phyloP scores from a whole-genome alignment of 2,888 invertebrate species.

The Oxytorus armatus region DNA sequence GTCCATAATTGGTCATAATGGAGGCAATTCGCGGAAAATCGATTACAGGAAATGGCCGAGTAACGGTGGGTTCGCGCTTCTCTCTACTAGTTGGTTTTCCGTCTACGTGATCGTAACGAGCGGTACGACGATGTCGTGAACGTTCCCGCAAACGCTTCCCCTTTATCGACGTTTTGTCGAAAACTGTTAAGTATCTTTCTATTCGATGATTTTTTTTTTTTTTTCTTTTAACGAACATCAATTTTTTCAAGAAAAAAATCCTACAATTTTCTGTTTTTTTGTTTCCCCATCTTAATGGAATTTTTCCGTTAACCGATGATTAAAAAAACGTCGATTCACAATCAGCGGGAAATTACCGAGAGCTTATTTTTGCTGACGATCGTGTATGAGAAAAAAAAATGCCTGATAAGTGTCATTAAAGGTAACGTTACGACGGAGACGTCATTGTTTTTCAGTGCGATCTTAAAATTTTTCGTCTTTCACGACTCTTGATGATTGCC shows the following conservation, averaged over 20 bases:
- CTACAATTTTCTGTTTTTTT: no score
- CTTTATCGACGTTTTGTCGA: slow-evolving; percentile 23
- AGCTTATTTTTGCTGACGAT: slow-evolving; percentile 22
- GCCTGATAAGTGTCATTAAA: slow-evolving; percentile 18
- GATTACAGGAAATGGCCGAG: slow-evolving; percentile 80
- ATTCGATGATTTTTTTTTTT: background rate
- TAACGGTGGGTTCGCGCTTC: slow-evolving; percentile 60
- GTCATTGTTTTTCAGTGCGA: background rate
- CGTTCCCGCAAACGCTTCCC: slow-evolving; percentile 34
- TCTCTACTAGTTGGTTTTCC: slow-evolving; percentile 32
- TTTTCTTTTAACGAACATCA: background rate
- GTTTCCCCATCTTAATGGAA: no score
- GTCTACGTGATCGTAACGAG: slow-evolving; percentile 39
- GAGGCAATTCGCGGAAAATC: slow-evolving; percentile 82
- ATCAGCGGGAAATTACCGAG: no score
- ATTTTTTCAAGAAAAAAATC: background rate
- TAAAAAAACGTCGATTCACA: no score
- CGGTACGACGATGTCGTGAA: slow-evolving; percentile 23
- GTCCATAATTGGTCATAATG: slow-evolving; percentile 82
- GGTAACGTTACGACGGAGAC: slow-evolving; percentile 3
- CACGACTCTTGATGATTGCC: slow-evolving; percentile 14
- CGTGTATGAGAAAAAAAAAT: slow-evolving; percentile 2
- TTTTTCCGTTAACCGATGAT: no score
- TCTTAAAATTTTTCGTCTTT: slow-evolving; percentile 14
- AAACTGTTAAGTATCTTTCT: background rate